phyloP scores from a whole-genome alignment of 2,113 vertebrate genomes.

The Malurus cyaneus region DNA sequence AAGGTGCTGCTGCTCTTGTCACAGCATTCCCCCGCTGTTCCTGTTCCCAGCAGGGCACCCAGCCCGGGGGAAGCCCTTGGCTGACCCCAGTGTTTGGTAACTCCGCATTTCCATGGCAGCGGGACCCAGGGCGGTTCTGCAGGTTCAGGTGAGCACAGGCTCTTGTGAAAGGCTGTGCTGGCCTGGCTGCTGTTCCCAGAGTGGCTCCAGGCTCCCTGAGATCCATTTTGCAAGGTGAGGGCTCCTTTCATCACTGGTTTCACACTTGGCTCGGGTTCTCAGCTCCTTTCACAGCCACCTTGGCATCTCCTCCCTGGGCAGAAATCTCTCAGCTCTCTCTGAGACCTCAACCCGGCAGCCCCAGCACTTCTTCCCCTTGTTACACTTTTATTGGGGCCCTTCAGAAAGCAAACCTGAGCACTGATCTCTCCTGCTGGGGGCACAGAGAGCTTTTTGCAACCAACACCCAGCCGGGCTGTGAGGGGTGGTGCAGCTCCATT shows the following conservation, averaged over 20 bases:
- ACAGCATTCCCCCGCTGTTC: neutral
- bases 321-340: neutral
- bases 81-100: neutral
- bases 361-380: neutral
- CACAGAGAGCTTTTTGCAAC: neutral
- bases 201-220: neutral
- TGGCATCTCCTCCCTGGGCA: neutral
- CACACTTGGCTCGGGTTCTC: neutral
- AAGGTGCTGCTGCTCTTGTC: neutral
- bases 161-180: neutral
- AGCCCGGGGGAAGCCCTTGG: neutral
- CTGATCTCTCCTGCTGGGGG: neutral
- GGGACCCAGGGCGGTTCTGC: neutral
- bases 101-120: accelerated
- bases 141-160: neutral
- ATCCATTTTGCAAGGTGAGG: neutral
- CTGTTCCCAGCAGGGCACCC: neutral
- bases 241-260: neutral
- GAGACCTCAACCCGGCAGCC: neutral
- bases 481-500: neutral
- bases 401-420: neutral
- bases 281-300: neutral
- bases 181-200: neutral
- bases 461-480: neutral
- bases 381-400: neutral